Percentiles rank a stretch among this genome's conserved stretches.
These are phyloP conservation scores for Lampris megalopsis DNA, from an alignment of 2,113 vertebrate genomes.

Conservation along the genomic window DNA sequence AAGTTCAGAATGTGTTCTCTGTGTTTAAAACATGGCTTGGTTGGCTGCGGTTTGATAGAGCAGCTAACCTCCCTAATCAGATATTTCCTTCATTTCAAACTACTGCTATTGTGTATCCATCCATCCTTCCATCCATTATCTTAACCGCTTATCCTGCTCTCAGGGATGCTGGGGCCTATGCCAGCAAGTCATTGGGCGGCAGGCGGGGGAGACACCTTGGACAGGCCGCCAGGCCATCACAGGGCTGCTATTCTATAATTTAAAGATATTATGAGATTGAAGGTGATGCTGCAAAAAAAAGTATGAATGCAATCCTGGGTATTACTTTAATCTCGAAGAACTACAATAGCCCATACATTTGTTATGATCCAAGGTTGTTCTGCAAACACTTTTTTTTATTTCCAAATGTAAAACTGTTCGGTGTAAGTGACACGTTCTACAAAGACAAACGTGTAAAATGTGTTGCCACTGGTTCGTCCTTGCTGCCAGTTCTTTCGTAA, in stretches of 20 bases:
- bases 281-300: constrained; percentile 15
- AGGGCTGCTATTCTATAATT: background rate
- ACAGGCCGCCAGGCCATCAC: too few relatives aligned
- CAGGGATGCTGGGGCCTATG: too few relatives aligned
- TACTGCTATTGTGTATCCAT: background rate
- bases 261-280: background rate
- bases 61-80: background rate
- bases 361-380: constrained; percentile 11
- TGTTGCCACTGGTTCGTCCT: constrained; percentile 31
- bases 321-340: too few relatives aligned
- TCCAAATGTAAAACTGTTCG: constrained; percentile 6
- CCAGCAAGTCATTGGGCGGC: too few relatives aligned
- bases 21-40: constrained; percentile 1
- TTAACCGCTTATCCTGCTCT: too few relatives aligned
- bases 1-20: background rate
- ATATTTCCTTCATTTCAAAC: background rate
- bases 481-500: constrained; percentile 27
- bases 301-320: constrained; percentile 5
- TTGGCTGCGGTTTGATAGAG: background rate
- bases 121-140: too few relatives aligned
- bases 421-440: background rate
- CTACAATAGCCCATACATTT: background rate
- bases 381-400: constrained; percentile 32
- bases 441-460: constrained; percentile 24
- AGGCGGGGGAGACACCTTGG: too few relatives aligned